These are phyloP conservation scores for Aphelinus certus DNA, from an alignment of 1,140 invertebrate genomes.

Conservation along the genomic window DNA sequence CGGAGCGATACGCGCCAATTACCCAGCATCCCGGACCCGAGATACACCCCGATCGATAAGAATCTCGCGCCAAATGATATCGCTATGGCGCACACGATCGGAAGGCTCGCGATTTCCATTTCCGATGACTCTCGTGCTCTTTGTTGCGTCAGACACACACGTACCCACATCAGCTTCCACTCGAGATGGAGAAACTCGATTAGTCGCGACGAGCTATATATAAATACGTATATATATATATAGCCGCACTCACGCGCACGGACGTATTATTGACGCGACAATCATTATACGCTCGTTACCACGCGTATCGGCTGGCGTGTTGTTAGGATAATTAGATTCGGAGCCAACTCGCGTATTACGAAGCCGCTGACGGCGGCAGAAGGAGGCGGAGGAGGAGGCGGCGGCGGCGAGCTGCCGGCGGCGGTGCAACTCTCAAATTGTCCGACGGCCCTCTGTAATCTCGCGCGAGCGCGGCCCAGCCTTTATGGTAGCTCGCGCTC, in stretches of 20 bases:
- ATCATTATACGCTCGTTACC: conserved; percentile 20
- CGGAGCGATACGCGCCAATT: too few species aligned
- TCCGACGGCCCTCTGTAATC: conserved; percentile 35
- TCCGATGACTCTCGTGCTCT: too few species aligned
- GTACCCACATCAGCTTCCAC: background rate
- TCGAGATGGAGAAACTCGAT: background rate
- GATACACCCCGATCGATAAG: too few species aligned
- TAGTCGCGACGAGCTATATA: too few species aligned
- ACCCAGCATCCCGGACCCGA: too few species aligned
- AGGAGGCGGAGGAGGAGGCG: background rate
- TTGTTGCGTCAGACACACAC: too few species aligned
- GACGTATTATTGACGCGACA: background rate
- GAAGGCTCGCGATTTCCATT: too few species aligned
- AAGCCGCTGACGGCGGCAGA: background rate
- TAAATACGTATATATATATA: too few species aligned
- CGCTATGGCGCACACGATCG: too few species aligned
- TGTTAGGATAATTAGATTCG: conserved; percentile 39
- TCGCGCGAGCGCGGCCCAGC: background rate
- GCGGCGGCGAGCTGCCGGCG: background rate
- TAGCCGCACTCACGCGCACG: too few species aligned
- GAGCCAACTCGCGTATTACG: conserved; percentile 2
- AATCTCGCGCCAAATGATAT: too few species aligned
- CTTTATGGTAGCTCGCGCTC: conserved; percentile 12
- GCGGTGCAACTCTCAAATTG: conserved; percentile 6
- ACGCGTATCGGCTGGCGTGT: conserved; percentile 18